These are phyloP conservation scores for Mastacembelus armatus DNA, from an alignment of 2,797 vertebrate species.

Conservation along the genomic window DNA sequence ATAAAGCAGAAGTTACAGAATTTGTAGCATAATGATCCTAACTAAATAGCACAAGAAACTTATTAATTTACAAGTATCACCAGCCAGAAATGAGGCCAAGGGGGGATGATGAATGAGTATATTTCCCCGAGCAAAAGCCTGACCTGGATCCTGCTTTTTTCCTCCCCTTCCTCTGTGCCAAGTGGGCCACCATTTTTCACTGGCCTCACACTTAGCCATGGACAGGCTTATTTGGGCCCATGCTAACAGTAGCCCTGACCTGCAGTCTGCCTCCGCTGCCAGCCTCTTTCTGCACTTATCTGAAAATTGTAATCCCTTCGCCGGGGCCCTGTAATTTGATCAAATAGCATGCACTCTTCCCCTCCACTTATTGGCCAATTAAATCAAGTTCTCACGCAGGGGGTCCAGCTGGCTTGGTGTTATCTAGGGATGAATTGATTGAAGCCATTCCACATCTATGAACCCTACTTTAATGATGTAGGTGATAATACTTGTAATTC, in stretches of 20 bases:
- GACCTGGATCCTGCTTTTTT: constrained; percentile 89
- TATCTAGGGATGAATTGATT: constrained; percentile 99
- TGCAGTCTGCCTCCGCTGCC: constrained; percentile 48
- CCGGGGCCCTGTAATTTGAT: constrained; percentile 93
- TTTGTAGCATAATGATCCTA: constrained; percentile 87
- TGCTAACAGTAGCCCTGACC: constrained; percentile 87
- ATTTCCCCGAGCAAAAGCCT: constrained; percentile 93
- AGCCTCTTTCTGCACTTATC: constrained; percentile 81
- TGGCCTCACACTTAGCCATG: constrained; percentile 83
- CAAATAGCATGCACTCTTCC: constrained; percentile 96
- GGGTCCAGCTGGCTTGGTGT: constrained; percentile 98
- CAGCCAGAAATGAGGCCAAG: constrained; percentile 97
- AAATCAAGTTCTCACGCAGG: constrained; percentile 99
- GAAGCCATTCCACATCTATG: constrained; percentile 96
- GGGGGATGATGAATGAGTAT: constrained; percentile 92
- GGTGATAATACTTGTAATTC: constrained; percentile 99
- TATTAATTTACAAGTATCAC: constrained; percentile 92
- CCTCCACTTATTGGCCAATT: constrained; percentile 99
- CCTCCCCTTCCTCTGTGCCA: constrained; percentile 86
- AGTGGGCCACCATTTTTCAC: constrained; percentile 96
- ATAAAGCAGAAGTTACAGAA: constrained; percentile 79
- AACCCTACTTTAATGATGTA: constrained; percentile 99
- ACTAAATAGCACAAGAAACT: constrained; percentile 85
- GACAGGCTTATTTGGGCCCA: constrained; percentile 87
- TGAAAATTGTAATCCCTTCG: constrained; percentile 93